Evolutionary conservation across 2,888 invertebrate species (phyloP).

Genomic region (Gasteruption jaculator): DNA sequence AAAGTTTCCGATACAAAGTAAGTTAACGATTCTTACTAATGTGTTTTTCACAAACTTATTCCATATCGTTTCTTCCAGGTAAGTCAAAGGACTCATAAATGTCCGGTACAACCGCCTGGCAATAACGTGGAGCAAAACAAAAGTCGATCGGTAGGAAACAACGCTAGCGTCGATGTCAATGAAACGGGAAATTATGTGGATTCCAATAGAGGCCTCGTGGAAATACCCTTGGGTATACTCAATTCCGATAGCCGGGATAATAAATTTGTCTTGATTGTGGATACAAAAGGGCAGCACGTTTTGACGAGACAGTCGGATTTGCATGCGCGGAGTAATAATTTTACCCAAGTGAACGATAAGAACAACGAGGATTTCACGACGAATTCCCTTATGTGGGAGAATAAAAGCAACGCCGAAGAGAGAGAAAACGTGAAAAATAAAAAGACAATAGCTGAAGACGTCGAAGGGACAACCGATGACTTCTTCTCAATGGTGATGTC

Average conservation of each 20-base stretch:
- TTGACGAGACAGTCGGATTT: slow-evolving; percentile 37
- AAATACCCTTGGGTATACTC: slow-evolving; percentile 22
- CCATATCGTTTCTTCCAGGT: slow-evolving; percentile 54
- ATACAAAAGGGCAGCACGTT: slow-evolving; percentile 40
- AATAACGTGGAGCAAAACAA: slow-evolving; percentile 34
- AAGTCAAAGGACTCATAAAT: slow-evolving; percentile 79
- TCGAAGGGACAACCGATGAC: slow-evolving; percentile 35
- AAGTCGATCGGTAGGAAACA: slow-evolving; percentile 23
- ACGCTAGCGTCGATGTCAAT: slow-evolving; percentile 14
- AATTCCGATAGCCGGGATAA: slow-evolving; percentile 32
- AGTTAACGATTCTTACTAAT: slow-evolving; percentile 14
- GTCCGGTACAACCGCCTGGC: slow-evolving; percentile 62
- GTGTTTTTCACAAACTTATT: slow-evolving; percentile 9
- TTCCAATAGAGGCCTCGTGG: slow-evolving; percentile 18
- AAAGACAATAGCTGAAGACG: slow-evolving; percentile 11
- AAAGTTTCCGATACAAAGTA: slow-evolving; percentile 79
- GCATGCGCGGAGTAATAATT: slow-evolving; percentile 14
- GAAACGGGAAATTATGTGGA: slow-evolving; percentile 14
- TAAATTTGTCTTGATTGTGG: slow-evolving; percentile 41
- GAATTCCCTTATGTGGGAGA: slow-evolving; percentile 2
- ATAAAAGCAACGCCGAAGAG: background rate
- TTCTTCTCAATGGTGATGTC: slow-evolving; percentile 53
- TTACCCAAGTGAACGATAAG: slow-evolving; percentile 21
- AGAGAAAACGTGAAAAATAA: background rate
- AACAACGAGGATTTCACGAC: slow-evolving; percentile 15